phyloP scores from a whole-genome alignment of 2,888 invertebrate species.

The Automeris io region DNA sequence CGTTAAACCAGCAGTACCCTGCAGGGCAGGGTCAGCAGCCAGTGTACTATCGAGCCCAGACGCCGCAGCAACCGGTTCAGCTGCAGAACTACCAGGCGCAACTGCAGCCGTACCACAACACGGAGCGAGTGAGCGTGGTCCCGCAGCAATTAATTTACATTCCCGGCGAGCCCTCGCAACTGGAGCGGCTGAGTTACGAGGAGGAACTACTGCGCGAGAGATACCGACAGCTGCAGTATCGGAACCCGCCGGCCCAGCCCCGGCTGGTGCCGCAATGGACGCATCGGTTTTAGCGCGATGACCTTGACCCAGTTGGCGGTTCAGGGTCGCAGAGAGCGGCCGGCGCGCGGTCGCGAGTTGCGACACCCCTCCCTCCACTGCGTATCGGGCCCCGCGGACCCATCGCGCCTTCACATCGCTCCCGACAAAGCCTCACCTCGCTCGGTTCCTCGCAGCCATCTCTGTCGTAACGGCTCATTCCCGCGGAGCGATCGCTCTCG shows the following conservation, averaged over 20 bases:
- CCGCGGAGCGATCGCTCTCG: too few relatives aligned
- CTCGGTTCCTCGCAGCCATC: too few relatives aligned
- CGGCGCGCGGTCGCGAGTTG: slow-evolving; percentile 20
- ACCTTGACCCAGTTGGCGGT: slow-evolving; percentile 60
- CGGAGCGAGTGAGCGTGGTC: too few relatives aligned
- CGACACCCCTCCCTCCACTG: slow-evolving; percentile 13
- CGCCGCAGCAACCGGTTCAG: slow-evolving; percentile 30
- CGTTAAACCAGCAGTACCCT: slow-evolving; percentile 10
- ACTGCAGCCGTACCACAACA: too few relatives aligned
- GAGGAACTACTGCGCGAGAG: background rate
- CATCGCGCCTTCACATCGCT: background rate
- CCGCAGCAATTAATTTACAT: background rate
- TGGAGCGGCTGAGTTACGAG: background rate
- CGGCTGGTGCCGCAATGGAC: background rate
- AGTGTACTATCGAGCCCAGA: slow-evolving; percentile 29
- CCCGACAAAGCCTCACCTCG: background rate
- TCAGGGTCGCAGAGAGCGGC: slow-evolving; percentile 30
- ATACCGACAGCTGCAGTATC: background rate
- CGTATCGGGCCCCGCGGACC: too few relatives aligned
- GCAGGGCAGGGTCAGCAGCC: slow-evolving; percentile 19
- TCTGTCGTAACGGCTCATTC: too few relatives aligned
- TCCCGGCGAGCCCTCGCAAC: slow-evolving; percentile 11
- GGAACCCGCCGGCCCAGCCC: background rate
- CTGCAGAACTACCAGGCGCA: background rate
- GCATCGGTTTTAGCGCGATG: too few relatives aligned